A percentile compares a stretch with the other conserved stretches of the same genome.
Conservation (phyloP, 2,797 vertebrate species). For the Tenualosa ilisha region DNA sequence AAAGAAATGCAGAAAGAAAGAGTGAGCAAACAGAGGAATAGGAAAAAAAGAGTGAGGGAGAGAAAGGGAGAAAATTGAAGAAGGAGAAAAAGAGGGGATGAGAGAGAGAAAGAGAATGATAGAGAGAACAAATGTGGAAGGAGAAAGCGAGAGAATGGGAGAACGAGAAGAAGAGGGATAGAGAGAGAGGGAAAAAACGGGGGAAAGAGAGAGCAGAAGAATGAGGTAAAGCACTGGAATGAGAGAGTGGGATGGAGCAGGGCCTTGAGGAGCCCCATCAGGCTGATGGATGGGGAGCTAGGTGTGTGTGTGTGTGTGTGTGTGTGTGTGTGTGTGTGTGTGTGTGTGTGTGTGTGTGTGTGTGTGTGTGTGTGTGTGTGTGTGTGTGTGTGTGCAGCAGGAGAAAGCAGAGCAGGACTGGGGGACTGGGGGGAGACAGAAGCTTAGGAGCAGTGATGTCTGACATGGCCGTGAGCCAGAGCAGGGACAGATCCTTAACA, state of each 20-base stretch:
- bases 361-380: slow-evolving; percentile 9
- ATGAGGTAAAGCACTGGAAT: slow-evolving; percentile 26
- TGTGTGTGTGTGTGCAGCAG: slow-evolving; percentile 18
- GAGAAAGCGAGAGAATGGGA: not conserved
- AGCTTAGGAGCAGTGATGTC: slow-evolving; percentile 29
- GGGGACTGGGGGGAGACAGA: not conserved
- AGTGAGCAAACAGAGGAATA: not conserved
- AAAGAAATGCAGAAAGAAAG: not conserved
- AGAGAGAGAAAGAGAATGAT: not conserved
- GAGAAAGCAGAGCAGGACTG: slow-evolving; percentile 13
- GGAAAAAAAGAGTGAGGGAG: not conserved
- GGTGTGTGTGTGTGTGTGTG: slow-evolving; percentile 12
- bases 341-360: slow-evolving; percentile 5
- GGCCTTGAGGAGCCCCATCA: slow-evolving; percentile 57
- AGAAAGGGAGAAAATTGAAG: slow-evolving; percentile 42
- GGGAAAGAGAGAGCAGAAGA: not conserved
- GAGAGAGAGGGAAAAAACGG: no score
- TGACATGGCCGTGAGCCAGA: slow-evolving; percentile 54
- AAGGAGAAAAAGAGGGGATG: not conserved
- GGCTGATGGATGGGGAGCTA: slow-evolving; percentile 51
- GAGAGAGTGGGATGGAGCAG: slow-evolving; percentile 30
- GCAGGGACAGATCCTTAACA: slow-evolving; percentile 60
- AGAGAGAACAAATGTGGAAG: not conserved
- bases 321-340: not conserved
- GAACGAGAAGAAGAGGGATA: slow-evolving; percentile 37